Conservation (phyloP, 2,888 invertebrate genomes). For the Zeuzera pyrina region DNA sequence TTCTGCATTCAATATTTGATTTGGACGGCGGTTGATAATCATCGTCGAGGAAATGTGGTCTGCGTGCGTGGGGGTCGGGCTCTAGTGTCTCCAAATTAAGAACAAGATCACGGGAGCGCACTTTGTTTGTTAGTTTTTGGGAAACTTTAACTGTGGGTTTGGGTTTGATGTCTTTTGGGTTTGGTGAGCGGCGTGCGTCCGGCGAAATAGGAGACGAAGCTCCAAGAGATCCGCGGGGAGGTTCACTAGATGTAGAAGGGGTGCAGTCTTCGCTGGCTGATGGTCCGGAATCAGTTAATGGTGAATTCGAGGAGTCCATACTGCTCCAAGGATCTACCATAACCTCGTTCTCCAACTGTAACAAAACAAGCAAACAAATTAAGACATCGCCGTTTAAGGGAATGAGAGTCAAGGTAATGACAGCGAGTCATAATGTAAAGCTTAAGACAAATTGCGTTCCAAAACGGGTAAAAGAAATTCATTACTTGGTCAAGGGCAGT, state of each 20-base stretch:
- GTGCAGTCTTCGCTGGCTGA: constrained; percentile 68
- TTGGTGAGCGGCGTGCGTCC: constrained; percentile 46
- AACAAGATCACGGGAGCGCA: constrained; percentile 55
- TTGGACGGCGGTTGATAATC: constrained; percentile 74
- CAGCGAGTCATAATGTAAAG: constrained; percentile 27
- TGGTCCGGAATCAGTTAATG: constrained; percentile 66
- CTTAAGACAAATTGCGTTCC: constrained; percentile 31
- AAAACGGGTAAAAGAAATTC: constrained; percentile 31
- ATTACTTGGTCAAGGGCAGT: constrained; percentile 43
- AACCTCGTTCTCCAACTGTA: constrained; percentile 74
- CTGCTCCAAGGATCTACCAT: constrained; percentile 72
- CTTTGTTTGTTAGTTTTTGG: constrained; percentile 46
- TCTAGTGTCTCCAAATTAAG: constrained; percentile 54
- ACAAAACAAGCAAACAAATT: constrained; percentile 29
- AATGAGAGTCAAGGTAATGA: constrained; percentile 36
- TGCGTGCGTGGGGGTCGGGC: constrained; percentile 50
- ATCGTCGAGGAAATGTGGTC: constrained; percentile 76
- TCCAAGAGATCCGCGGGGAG: constrained; percentile 35
- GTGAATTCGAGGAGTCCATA: constrained; percentile 70
- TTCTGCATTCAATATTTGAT: constrained; percentile 62
- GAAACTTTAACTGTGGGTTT: constrained; percentile 30
- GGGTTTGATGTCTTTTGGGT: constrained; percentile 44
- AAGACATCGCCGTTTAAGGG: constrained; percentile 19
- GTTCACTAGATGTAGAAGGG: constrained; percentile 59
- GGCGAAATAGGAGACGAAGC: constrained; percentile 40